Conservation (phyloP, 2,113 vertebrate species). For the Gorsachius goisagi region DNA sequence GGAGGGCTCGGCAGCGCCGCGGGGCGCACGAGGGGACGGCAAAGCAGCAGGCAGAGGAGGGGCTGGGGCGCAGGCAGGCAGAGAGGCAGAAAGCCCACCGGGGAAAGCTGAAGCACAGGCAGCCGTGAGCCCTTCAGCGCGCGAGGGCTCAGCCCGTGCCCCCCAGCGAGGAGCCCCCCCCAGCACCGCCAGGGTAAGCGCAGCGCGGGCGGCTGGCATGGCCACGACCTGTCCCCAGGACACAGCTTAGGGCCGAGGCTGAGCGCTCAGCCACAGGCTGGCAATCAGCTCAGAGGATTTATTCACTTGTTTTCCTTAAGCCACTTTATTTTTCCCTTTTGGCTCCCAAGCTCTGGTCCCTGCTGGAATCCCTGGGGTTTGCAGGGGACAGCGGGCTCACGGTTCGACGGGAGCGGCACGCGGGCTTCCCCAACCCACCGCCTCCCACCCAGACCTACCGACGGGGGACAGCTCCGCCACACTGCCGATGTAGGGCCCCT, state of each 20-base stretch:
- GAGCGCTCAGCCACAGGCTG: slow-evolving; percentile 6
- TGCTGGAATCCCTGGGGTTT: slow-evolving; percentile 26
- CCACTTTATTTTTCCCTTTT: slow-evolving; percentile 43
- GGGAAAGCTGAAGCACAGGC: not conserved
- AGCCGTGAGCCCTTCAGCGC: not conserved
- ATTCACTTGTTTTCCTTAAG: slow-evolving; percentile 63
- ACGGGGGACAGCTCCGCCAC: slow-evolving; percentile 93
- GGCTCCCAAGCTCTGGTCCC: not conserved
- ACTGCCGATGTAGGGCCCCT: slow-evolving; percentile 95
- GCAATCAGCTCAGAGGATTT: slow-evolving; percentile 64
- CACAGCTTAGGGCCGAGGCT: slow-evolving; percentile 23
- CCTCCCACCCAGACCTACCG: slow-evolving; percentile 75
- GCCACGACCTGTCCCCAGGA: not conserved
- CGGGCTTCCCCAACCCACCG: not conserved
- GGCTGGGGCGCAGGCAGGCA: not conserved
- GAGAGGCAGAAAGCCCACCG: not conserved
- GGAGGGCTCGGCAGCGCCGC: not conserved
- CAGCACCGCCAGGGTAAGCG: not conserved
- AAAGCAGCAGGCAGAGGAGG: not conserved
- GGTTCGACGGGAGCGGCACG: not conserved
- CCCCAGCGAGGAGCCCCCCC: no score
- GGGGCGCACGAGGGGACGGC: not conserved
- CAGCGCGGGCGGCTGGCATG: not conserved
- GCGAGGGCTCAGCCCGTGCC: not conserved
- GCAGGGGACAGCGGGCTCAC: not conserved